Base-by-base conservation (phyloP, 1,140 invertebrate genomes). In the Akabosia matsudoensis region DNA sequence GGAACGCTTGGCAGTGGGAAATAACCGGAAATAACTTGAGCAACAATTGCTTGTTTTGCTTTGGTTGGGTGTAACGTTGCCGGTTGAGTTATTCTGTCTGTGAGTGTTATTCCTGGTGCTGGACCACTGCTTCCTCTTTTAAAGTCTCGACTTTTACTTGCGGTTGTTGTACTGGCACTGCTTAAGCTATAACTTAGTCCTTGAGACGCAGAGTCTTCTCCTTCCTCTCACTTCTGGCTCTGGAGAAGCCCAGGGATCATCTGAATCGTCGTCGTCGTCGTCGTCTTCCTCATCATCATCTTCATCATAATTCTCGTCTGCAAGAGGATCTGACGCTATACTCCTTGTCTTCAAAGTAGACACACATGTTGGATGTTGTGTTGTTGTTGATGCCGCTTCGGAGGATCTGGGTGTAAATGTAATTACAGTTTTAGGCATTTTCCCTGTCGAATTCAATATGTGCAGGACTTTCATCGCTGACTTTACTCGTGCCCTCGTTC, bases 11-110 rank as follows among this genome's bases (percentile, higher is more conserved):
- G 61, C 2, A 30, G 28, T 2, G 61, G 61, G n/a, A 30, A 67
- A 67, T 30, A 67, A 30, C 61, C 61, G 61, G 61, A 67, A 67
- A 67, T 67, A 30, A 67, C 61, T 67, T 67, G 61, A 16, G 61
- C 61, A 67, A 67, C 61, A 67, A 67, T 67, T 67, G 24, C 26
- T 31, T 28, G 28, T 67, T 24, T 13, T 67, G 61, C 31, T 67
- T n/a, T n/a, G n/a, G n/a, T n/a, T n/a, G n/a, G n/a, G n/a, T n/a
- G n/a, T n/a, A n/a, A n/a, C n/a, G 61, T 67, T 67, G 22, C 61
- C 61, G 61, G 61, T 22, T 67, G 61, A 67, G 61, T 24, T 14
- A n/a, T n/a, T n/a, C n/a, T n/a, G n/a, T n/a, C 54, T 24, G 30
- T 30, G 7, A 61, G 13, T 24, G 24, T 24, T 61, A 3, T 22